phyloP scores from a whole-genome alignment of 2,113 vertebrate species.

The Miniopterus natalensis region DNA sequence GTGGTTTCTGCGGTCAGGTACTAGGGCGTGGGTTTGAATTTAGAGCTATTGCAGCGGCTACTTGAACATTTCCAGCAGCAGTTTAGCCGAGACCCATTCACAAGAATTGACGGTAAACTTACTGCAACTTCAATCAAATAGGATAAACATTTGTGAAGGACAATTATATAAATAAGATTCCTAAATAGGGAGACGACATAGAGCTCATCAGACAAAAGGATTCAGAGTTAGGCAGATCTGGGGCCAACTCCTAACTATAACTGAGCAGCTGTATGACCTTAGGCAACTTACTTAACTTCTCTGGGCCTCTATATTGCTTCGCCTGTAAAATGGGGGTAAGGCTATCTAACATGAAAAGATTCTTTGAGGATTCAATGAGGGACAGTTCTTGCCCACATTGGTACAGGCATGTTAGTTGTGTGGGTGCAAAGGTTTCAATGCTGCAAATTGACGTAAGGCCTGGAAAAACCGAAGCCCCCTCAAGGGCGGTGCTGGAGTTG shows the following conservation, averaged over 20 bases:
- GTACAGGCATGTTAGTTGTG: not conserved
- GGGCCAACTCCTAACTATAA: not conserved
- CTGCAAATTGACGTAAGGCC: not conserved
- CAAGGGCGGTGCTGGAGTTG: not conserved
- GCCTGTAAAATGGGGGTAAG: constrained; percentile 36
- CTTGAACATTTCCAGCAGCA: not conserved
- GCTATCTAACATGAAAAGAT: constrained; percentile 10
- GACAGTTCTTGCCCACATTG: not conserved
- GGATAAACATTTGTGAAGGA: not conserved
- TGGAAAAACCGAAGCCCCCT: not conserved
- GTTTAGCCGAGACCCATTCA: not conserved
- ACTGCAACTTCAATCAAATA: not conserved
- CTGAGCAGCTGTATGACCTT: not conserved
- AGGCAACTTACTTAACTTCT: constrained; percentile 7
- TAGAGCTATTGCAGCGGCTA: not conserved
- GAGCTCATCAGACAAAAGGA: not conserved
- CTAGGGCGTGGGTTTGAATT: constrained; percentile 18
- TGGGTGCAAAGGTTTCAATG: constrained; percentile 15
- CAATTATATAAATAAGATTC: constrained; percentile 13
- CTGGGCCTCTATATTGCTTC: not conserved
- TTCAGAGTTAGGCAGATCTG: not conserved
- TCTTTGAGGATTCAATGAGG: constrained; percentile 31
- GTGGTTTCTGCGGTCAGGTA: not conserved
- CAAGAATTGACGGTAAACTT: constrained; percentile 22
- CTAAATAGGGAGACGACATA: not conserved